Evolutionary conservation across 1,140 invertebrate species (phyloP), one percentile per base, ranked within the genome.

Genomic region (Megalopta genalis): DNA sequence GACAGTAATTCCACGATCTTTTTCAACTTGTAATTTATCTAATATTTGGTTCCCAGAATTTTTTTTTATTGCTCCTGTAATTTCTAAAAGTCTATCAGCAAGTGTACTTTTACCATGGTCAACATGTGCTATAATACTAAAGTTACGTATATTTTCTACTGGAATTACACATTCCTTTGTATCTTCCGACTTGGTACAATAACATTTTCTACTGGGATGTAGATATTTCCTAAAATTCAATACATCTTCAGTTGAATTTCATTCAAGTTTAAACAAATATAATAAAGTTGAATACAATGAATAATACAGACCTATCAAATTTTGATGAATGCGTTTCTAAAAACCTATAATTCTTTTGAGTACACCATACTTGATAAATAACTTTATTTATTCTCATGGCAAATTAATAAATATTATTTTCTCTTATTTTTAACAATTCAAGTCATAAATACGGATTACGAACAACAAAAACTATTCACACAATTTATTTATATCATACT

Each of bases 41-140:
- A 99, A 90, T 59, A 99, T 96, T 94, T 99, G 98, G 76, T 94
- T 93, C 89, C 95, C 94, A 18, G 93, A 93, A 57, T 96, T 95
- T 42, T 92, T 93, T 86, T 95, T 94, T 72, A 98, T 96, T 0
- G 96, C 96, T 37, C 97, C 98, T 63, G 98, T 98, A 64, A 97
- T 92, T 95, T 99, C 98, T 21, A 99, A 90, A 8, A 99, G 91
- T 76, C 98, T 93, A 93, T 99, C 99, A 1, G 98, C 98, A 78
- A 99, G 92, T 10, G 98, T 99, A 90, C 97, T 98, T 93, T 99
- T 99, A 0, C 98, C 99, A 94, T 99, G 98, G 92, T 99, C 99
- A 21, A 99, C 97, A 93, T 99, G 99, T 52, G 99, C 99, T 77
- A 99, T 98, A 83, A 99, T 99, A 92, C 97, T 97, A 89, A 99